Conservation (phyloP, 2,888 invertebrate genomes). For the Dynastes hyllus region DNA sequence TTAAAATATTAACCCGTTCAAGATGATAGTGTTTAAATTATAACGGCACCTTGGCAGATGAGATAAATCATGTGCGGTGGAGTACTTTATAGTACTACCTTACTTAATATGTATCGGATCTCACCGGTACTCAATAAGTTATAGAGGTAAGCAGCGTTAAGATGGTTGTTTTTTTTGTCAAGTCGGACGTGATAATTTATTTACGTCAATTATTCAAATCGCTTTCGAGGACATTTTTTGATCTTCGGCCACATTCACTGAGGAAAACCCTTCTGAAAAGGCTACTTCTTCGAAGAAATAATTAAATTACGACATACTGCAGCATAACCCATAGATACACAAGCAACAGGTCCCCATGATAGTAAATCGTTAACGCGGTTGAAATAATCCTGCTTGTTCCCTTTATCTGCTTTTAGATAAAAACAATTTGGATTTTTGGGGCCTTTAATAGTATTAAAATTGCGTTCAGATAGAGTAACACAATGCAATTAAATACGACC, state of each 20-base stretch:
- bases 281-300: neutral
- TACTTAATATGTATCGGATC: neutral
- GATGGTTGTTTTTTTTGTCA: neutral
- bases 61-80: constrained; percentile 27
- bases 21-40: constrained; percentile 43
- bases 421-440: no score
- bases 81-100: neutral
- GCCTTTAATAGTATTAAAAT: no score
- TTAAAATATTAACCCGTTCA: constrained; percentile 38
- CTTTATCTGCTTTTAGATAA: no score
- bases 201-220: constrained; percentile 28
- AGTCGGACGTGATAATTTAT: constrained; percentile 29
- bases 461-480: no score
- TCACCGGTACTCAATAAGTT: neutral
- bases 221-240: neutral
- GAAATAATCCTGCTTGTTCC: no score
- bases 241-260: neutral
- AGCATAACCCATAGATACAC: no score
- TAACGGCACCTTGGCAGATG: constrained; percentile 30
- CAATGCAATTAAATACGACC: no score
- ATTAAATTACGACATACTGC: no score
- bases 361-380: no score
- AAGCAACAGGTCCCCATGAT: no score
- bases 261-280: neutral
- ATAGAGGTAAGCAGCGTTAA: constrained; percentile 22